Evolutionary conservation across 1,140 invertebrate genomes (phyloP), one percentile per base, ranked within the genome.

Genomic region (Protaetia brevitarsis): DNA sequence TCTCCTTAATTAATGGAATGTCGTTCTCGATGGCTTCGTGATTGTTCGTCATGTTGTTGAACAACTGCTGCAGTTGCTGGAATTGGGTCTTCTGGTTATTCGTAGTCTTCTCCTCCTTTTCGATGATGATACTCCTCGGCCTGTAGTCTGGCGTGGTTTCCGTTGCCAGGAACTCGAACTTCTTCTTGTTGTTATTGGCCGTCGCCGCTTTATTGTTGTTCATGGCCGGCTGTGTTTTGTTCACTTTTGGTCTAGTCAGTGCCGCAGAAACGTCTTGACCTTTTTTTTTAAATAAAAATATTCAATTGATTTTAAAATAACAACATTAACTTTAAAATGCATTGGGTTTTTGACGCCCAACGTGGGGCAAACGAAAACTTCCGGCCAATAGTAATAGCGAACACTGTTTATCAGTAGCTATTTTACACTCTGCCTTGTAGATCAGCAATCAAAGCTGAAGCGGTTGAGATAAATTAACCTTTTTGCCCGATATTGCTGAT

Each of bases 91-190:
- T 89, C 72, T 90, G 88, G 76, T 91, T 91, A 10, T 84, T 86
- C 37, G 82, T 87, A 5, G 88, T 91, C 74, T 91, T 91, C 67
- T 87, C 85, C 57, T 82, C 86, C 71, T 91, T 91, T 68, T 89
- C 87, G 13, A 85, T 78, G 63, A 69, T 75, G 34, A 67, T 65
- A 64, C 76, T 75, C 66, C 74, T 81, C 3, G 90, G 87, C 69
- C 92, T 82, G 79, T 94, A 94, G 80, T 94, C 91, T 30, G 91
- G 89, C 61, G 90, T 86, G 10, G 91, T 93, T 81, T 91, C 89
- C 2, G 88, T 86, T 19, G 89, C 88, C 1, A 94, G 82, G 78
- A 94, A 94, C 1, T 89, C 89, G 78, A 93, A 92, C 80, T 94
- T 94, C 79, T 88, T 89, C 69, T 89, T 87, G 72, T 89, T 92